Evolutionary conservation across 2,113 vertebrate species (phyloP).

Genomic region (Plectropomus leopardus): DNA sequence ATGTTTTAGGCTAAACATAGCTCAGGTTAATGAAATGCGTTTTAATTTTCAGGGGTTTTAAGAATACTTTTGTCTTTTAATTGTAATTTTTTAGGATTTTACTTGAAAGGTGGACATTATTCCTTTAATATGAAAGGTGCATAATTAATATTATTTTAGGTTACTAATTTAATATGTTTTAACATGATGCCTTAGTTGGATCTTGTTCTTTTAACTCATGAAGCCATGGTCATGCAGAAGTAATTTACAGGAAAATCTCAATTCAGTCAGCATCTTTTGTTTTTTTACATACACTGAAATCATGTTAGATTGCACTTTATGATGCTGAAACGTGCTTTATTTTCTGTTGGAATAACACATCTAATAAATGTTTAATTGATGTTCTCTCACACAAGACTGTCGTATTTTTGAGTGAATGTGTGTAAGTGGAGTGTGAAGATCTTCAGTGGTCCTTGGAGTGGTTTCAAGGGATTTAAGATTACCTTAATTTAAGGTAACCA

Average conservation of each 20-base stretch:
- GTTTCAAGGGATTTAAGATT: too few species aligned
- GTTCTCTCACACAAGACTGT: not conserved
- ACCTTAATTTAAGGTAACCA: too few species aligned
- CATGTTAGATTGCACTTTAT: slow-evolving; percentile 71
- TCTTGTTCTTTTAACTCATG: not conserved
- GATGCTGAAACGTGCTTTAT: slow-evolving; percentile 55
- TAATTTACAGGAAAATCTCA: slow-evolving; percentile 7
- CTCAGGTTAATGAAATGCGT: slow-evolving; percentile 31
- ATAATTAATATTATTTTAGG: not conserved
- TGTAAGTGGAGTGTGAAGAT: not conserved
- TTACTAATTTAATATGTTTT: slow-evolving; percentile 32
- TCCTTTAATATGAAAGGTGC: slow-evolving; percentile 2
- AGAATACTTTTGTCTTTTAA: not conserved
- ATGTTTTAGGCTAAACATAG: slow-evolving; percentile 2
- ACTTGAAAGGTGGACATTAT: slow-evolving; percentile 37
- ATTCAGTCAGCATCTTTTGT: slow-evolving; percentile 21
- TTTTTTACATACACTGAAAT: slow-evolving; percentile 42
- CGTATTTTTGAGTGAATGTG: not conserved
- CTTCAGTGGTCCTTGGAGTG: not conserved
- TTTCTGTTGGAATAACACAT: slow-evolving; percentile 23
- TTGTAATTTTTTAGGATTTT: slow-evolving; percentile 9
- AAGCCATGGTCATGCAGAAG: not conserved
- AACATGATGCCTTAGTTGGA: not conserved
- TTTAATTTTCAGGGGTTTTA: slow-evolving; percentile 15
- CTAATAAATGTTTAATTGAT: slow-evolving; percentile 55